phyloP scores from a whole-genome alignment of 64 coral and sea anemone genomes.

The Cladopsammia gracilis region DNA sequence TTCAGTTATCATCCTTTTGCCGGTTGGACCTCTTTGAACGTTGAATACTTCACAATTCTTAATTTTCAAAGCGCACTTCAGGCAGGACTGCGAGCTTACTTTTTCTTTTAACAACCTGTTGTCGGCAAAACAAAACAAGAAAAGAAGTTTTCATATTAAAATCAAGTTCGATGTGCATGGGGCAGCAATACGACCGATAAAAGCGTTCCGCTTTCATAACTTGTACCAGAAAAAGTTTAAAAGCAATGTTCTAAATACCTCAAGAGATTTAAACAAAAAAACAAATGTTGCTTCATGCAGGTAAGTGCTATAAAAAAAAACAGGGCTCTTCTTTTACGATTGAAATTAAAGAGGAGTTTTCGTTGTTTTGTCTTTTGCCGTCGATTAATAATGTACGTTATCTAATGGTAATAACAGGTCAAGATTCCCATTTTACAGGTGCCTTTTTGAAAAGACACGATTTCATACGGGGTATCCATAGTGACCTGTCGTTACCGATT shows the following conservation, averaged over 20 bases:
- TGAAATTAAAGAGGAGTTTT: slow-evolving; percentile 13
- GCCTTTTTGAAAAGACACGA: slow-evolving; percentile 47
- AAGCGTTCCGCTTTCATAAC: too few species aligned
- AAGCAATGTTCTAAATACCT: too few species aligned
- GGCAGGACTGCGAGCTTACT: not conserved
- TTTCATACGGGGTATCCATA: slow-evolving; percentile 10
- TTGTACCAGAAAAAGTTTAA: too few species aligned
- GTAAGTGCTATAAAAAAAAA: not conserved
- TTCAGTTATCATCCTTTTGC: not conserved
- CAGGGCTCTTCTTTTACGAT: not conserved
- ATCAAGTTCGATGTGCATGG: slow-evolving; percentile 1
- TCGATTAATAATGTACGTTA: slow-evolving; percentile 52
- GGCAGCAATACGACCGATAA: not conserved
- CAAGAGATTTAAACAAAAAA: too few species aligned
- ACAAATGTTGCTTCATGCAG: too few species aligned
- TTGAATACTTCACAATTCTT: not conserved
- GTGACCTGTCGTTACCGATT: slow-evolving; percentile 29
- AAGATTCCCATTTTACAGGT: slow-evolving; percentile 35
- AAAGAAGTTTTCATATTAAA: slow-evolving; percentile 8
- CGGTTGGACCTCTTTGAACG: not conserved
- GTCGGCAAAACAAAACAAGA: not conserved
- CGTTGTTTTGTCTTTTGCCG: slow-evolving; percentile 22
- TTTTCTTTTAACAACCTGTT: slow-evolving; percentile 8
- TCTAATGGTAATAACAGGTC: slow-evolving; percentile 53
- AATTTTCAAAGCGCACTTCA: slow-evolving; percentile 4